Conservation (phyloP, 2,888 invertebrate genomes). For the Dendrolimus pini region DNA sequence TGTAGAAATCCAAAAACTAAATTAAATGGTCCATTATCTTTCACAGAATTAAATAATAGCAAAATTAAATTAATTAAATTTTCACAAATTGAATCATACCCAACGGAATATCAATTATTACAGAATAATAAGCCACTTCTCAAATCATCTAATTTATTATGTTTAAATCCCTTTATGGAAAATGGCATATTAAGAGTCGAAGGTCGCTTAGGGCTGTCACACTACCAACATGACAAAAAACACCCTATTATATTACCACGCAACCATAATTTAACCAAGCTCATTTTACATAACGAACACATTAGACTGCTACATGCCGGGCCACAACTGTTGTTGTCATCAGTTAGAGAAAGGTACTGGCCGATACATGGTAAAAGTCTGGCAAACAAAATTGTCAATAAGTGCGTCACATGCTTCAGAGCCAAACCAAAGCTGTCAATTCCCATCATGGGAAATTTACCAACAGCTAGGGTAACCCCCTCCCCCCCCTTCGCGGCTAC, state of each 20-base stretch:
- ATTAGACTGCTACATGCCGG: constrained; percentile 3
- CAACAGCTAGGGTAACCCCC: background rate
- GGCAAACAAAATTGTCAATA: background rate
- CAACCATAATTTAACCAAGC: constrained; percentile 1
- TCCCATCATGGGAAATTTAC: background rate
- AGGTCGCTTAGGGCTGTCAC: background rate
- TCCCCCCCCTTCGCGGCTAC: background rate
- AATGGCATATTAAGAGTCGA: background rate
- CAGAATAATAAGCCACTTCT: background rate
- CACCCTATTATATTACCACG: background rate
- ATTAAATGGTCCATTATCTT: too few relatives aligned
- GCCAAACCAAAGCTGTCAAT: background rate
- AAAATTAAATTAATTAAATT: background rate
- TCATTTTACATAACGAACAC: constrained; percentile 2
- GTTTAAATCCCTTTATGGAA: background rate
- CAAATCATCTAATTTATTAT: background rate
- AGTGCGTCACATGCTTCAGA: background rate
- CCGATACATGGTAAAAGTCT: background rate
- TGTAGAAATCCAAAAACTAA: too few relatives aligned
- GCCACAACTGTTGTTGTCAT: constrained; percentile 1
- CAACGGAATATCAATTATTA: background rate
- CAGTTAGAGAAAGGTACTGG: constrained; percentile 1
- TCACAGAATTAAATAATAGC: background rate
- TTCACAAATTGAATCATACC: background rate
- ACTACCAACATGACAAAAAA: background rate